Base-by-base conservation (phyloP, 1,140 invertebrate genomes). In the Plodia interpunctella region DNA sequence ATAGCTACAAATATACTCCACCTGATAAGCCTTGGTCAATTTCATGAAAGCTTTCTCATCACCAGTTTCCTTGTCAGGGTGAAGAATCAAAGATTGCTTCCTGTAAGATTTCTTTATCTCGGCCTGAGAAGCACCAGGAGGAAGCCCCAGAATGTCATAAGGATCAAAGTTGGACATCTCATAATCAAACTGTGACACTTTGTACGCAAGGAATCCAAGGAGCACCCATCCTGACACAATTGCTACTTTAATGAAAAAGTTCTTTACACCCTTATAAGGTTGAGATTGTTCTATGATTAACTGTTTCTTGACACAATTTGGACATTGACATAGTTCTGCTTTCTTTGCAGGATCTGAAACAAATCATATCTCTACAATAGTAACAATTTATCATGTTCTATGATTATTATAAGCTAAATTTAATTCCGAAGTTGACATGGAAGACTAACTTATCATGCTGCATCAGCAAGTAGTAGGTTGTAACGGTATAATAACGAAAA, bases 101-200 rank as follows among this genome's bases (percentile, higher is more conserved):
- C 97, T 94, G 86, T 99, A 99, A 52, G 97, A 96, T 90, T 96
- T 98, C 86, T 98, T 99, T 52, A 99, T 98, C 83, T 98, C 97
- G 49, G 91, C 90, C 81, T 95, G 93, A 17, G 95, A 94, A 28
- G 98, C 92, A 65, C 95, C 96, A 54, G 95, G 90, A 59, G 97
- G 94, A 70, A 99, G 92, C 56, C 94, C 94, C 25, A 99, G 91
- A 79, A 99, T 99, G 90, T 98, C 96, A 91, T 98, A 99, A 0
- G 98, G 98, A 92, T 99, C 98, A 92, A 99, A 99, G 88, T 98
- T 99, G 15, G 97, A 95, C 93, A 98, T 97, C 91, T 99, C 97
- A 91, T 98, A 97, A 80, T 99, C 97, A 90, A 99, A 97, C 88
- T 98, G 96, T 0, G 97, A 97, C 8, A 99, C 97, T 93, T 99